Evolutionary conservation across 2,888 invertebrate genomes (phyloP), one percentile per base, ranked within the genome.

Genomic region (Endotricha flammealis): DNA sequence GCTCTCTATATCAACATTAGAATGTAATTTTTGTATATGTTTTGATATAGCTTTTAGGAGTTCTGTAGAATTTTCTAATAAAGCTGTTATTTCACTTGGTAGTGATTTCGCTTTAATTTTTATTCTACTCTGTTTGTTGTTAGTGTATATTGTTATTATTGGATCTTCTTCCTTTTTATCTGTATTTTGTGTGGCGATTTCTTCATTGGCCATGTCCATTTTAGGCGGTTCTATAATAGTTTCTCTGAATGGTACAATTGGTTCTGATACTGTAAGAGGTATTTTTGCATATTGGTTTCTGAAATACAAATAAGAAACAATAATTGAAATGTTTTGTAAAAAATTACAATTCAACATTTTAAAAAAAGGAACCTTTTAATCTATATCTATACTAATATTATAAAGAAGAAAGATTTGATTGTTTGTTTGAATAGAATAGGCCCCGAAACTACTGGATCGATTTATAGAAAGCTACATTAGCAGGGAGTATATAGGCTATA

Each of bases 181-280:
- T 34, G 82, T 57, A 32, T 78, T 85, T 56, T 90, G 90, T 6
- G 89, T 88, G 22, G 92, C 91, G 36, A 96, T 95, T 29, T 90
- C 90, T 87, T 95, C 96, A 65, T 94, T 95, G 0, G 95, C 93
- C 93, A 93, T 95, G 66, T 94, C 96, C 2, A 92, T 76, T 59
- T 90, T 93, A 0, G 94, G 95, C 10, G 92, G 92, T 9, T 90
- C 90, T 0, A 97, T 90, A 34, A 99, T 90, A 0, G 99, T 99
- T 80, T 99, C 99, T 50, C 95, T 89, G 63, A 99, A 96, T 4
- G 98, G 95, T 1, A 99, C 98, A 55, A 99, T 98, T 0, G 99
- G 99, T 60, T 94, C 92, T 0, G 99, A 99, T 0, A 95, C 96
- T 45, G 92, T 92, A n/a, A 98, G 87, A 32, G 95, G 93, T 41